Conservation (phyloP, 2,113 vertebrate genomes). For the Conger conger region DNA sequence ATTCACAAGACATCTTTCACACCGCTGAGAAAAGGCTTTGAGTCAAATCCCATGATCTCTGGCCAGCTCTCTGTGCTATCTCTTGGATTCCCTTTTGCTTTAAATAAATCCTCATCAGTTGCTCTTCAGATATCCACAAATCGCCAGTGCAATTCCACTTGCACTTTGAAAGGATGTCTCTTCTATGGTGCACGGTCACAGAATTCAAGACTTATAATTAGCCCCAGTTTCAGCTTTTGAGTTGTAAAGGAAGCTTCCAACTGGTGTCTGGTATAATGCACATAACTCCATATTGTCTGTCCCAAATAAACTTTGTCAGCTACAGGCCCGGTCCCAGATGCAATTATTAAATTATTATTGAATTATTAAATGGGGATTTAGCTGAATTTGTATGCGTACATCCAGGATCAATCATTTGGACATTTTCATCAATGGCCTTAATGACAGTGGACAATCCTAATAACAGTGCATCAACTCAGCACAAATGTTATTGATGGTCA, state of each 20-base stretch:
- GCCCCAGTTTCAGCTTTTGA: too few species aligned
- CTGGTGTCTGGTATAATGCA: too few species aligned
- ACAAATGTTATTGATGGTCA: neutral
- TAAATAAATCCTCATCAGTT: neutral
- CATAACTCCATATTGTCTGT: too few species aligned
- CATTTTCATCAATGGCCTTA: neutral
- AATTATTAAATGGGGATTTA: neutral
- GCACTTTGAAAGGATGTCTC: neutral
- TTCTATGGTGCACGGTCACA: neutral
- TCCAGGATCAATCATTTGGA: neutral
- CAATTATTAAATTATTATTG: too few species aligned
- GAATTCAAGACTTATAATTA: too few species aligned
- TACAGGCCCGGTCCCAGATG: neutral
- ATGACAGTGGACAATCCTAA: neutral
- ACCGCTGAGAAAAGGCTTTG: neutral
- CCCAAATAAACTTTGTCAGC: too few species aligned
- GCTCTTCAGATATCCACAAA: neutral
- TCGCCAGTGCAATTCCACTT: neutral
- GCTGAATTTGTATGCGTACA: neutral
- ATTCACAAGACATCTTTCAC: neutral
- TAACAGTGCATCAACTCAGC: neutral
- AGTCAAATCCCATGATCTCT: neutral
- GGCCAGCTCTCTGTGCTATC: neutral
- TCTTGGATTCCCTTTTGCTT: neutral
- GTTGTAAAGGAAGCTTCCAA: too few species aligned